Conservation (phyloP, 2,888 invertebrate genomes). For the Epistrophella euchroma region DNA sequence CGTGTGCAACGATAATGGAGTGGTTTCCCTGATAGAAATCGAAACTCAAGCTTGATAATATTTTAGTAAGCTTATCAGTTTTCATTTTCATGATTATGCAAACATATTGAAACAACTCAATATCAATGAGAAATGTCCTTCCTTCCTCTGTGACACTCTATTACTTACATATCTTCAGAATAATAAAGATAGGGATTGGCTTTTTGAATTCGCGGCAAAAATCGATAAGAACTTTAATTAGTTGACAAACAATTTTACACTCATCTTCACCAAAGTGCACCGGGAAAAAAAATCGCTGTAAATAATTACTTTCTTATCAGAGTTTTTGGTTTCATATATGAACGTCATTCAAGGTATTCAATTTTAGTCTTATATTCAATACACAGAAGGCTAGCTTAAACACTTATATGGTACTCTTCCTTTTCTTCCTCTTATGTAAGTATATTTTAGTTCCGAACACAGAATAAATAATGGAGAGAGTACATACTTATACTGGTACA, state of each 20-base stretch:
- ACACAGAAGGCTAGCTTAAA: too few species aligned
- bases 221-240: constrained; percentile 70
- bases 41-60: constrained; percentile 39
- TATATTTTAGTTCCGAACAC: too few species aligned
- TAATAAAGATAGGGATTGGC: constrained; percentile 57
- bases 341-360: constrained; percentile 48
- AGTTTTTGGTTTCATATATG: neutral
- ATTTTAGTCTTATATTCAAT: constrained; percentile 20
- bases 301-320: constrained; percentile 50
- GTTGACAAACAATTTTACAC: constrained; percentile 71
- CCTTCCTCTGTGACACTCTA: constrained; percentile 47
- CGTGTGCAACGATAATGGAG: constrained; percentile 54
- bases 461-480: too few species aligned
- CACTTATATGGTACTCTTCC: too few species aligned
- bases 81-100: constrained; percentile 11
- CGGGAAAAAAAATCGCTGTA: constrained; percentile 31
- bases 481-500: too few species aligned
- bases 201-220: constrained; percentile 56
- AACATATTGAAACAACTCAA: neutral
- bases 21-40: constrained; percentile 39
- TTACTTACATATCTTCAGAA: constrained; percentile 39
- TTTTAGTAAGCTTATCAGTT: constrained; percentile 63
- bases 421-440: too few species aligned
- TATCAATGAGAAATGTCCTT: constrained; percentile 57
- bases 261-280: constrained; percentile 71